Evolutionary conservation across 2,797 vertebrate genomes (phyloP).

Genomic region (Sternarchorhynchus goeldii): DNA sequence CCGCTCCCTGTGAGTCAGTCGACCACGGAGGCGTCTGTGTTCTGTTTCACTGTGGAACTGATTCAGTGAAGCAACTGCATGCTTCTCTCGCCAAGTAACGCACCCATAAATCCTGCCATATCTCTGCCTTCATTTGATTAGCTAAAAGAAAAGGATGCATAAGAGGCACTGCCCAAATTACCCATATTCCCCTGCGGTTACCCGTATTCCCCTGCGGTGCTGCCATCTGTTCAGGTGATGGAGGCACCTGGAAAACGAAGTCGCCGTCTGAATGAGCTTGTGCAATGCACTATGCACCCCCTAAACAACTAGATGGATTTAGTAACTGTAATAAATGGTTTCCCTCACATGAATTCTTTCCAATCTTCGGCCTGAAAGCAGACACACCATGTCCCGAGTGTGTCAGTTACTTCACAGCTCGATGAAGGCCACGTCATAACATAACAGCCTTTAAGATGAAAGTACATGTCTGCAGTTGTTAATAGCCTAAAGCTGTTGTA

Average conservation of each 20-base stretch:
- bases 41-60: neutral
- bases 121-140: slow-evolving; percentile 8
- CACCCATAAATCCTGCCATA: slow-evolving; percentile 10
- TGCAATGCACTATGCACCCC: neutral
- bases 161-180: neutral
- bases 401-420: neutral
- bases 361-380: slow-evolving; percentile 13
- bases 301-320: neutral
- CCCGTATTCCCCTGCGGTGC: neutral
- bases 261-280: neutral
- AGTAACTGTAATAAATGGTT: neutral
- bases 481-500: neutral
- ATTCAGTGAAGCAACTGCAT: neutral
- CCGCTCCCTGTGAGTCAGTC: neutral
- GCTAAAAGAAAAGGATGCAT: neutral
- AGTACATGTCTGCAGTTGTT: neutral
- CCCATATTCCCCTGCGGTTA: neutral
- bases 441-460: neutral
- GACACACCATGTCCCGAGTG: neutral
- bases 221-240: neutral
- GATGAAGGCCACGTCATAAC: neutral
- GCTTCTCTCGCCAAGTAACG: neutral
- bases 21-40: neutral
- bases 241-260: neutral
- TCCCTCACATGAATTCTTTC: slow-evolving; percentile 1